Conservation (phyloP, 2,113 vertebrate genomes). For the Ctenomys sociabilis region DNA sequence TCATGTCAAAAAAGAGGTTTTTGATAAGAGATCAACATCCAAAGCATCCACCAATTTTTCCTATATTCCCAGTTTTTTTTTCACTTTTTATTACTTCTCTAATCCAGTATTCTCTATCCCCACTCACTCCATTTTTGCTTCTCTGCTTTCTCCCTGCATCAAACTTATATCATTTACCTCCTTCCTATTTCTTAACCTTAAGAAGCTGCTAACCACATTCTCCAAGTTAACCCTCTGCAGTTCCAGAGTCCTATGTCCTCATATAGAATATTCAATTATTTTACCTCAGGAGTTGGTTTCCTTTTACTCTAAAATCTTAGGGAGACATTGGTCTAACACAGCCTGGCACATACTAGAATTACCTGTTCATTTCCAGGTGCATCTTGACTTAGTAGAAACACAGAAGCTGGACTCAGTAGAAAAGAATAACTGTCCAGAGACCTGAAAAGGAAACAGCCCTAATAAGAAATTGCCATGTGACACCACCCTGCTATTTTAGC, state of each 20-base stretch:
- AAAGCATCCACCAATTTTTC: background rate
- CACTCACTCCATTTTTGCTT: background rate
- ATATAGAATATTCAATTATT: background rate
- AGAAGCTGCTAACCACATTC: background rate
- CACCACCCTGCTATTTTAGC: conserved; percentile 48
- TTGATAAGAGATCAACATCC: background rate
- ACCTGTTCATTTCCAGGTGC: background rate
- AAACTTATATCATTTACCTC: background rate
- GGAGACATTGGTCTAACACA: background rate
- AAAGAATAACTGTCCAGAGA: background rate
- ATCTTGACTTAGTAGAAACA: background rate
- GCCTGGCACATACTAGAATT: background rate
- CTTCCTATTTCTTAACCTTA: background rate
- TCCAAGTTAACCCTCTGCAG: background rate
- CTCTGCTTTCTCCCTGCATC: background rate
- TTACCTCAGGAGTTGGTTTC: background rate
- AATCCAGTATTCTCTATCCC: background rate
- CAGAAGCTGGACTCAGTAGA: background rate
- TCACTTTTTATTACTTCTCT: background rate
- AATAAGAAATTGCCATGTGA: background rate
- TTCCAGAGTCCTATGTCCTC: background rate
- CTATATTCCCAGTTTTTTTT: background rate
- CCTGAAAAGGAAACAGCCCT: background rate
- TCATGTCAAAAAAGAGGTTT: background rate
- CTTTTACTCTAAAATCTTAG: conserved; percentile 20